Base-by-base conservation (phyloP, 2,888 invertebrate species). In the Sminthurides aquaticus region DNA sequence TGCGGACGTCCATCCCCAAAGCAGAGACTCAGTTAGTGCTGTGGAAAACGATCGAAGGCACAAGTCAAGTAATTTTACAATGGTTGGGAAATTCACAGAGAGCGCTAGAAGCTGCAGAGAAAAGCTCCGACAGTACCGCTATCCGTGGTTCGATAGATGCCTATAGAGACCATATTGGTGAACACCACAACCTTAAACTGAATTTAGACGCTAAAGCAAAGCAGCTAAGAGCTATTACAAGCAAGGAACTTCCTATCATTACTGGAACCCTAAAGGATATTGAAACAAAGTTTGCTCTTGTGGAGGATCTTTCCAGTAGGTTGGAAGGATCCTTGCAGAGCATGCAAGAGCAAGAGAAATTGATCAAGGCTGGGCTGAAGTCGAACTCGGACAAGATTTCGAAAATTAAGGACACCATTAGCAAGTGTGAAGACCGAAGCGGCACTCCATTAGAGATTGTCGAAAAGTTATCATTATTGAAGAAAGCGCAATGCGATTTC, bases 31-130 rank as follows among this genome's bases (percentile, higher is more conserved):
- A 95, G 79, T 83, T 88, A 0, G 87, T 90, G n/a, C 88, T 94
- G 61, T 95, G 94, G 93, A 88, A 91, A 75, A 92, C 94, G 78
- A 88, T 96, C 43, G 89, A 91, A 73, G 90, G 90, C 66, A 86
- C 87, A 0, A 91, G 90, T 77, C 87, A 88, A 69, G 91, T 91
- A 77, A 81, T 95, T 2, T 80, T 88, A 0, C 84, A 86, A 25
- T 96, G 96, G 96, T 77, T 94, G 3, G 85, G 85, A 66, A 88
- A 90, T 76, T 92, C 90, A 25, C 89, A 89, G 65, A 86, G 87
- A 73, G 85, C 85, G 43, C 81, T 96, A 2, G 85, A 86, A 56
- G 86, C 87, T 72, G 88, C 90, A 27, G 84, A 87, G 60, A 87
- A 88, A 68, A 87, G 88, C 77, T 84, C 87, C 25, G 82, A 88